phyloP scores from a whole-genome alignment of 2,888 invertebrate species.

The Lysandra bellargus region DNA sequence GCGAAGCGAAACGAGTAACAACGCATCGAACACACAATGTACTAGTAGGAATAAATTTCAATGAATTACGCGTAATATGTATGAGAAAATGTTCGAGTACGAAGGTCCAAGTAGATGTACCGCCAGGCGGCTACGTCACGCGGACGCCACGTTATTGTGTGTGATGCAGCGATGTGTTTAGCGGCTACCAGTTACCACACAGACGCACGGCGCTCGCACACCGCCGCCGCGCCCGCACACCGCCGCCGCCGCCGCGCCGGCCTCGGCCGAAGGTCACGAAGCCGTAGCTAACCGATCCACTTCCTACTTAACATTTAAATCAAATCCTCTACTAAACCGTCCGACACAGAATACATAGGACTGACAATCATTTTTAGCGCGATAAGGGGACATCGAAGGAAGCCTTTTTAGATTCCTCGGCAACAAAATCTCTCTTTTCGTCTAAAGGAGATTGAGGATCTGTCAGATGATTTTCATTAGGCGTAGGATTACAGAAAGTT shows the following conservation, averaged over 20 bases:
- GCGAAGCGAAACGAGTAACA: neutral
- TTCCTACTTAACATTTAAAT: slow-evolving; percentile 14
- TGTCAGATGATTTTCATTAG: no score
- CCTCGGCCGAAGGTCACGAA: slow-evolving; percentile 22
- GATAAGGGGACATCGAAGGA: neutral
- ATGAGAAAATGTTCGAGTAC: neutral
- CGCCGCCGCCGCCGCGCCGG: neutral
- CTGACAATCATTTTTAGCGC: neutral
- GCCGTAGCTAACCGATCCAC: slow-evolving; percentile 7
- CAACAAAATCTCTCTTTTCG: neutral
- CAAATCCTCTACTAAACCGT: neutral
- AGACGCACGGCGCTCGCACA: neutral
- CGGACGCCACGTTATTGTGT: neutral
- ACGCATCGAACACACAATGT: neutral
- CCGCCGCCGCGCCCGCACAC: no score
- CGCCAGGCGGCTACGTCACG: neutral
- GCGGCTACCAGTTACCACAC: neutral
- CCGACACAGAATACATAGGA: neutral
- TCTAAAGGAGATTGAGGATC: neutral
- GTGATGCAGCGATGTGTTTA: neutral
- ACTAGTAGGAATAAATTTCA: neutral
- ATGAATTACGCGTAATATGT: neutral
- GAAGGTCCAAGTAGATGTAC: neutral
- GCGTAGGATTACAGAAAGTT: neutral
- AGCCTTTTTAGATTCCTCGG: neutral